Conservation (phyloP, 2,888 invertebrate species). For the Eristalis pertinax region DNA sequence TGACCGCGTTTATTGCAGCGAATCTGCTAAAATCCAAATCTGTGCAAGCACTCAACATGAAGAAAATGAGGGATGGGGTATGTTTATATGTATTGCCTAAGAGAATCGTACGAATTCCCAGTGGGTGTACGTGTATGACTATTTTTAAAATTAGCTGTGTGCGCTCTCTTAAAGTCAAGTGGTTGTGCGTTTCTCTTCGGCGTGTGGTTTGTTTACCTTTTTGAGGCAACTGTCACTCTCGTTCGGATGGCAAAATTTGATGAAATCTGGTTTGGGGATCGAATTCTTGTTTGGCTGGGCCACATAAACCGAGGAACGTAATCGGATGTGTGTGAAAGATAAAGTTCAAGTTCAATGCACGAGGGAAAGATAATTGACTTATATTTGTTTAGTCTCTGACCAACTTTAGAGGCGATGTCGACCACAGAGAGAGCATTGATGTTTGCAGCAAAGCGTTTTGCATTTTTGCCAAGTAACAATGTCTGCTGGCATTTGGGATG, state of each 20-base stretch:
- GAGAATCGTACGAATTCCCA: slow-evolving; percentile 25
- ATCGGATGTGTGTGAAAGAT: not conserved
- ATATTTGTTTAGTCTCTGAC: not conserved
- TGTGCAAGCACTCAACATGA: slow-evolving; percentile 83
- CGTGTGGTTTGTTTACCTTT: slow-evolving; percentile 57
- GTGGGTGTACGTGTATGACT: slow-evolving; percentile 57
- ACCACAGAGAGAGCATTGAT: not conserved
- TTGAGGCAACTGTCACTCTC: slow-evolving; percentile 21
- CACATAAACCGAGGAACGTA: not conserved
- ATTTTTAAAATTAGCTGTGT: slow-evolving; percentile 31
- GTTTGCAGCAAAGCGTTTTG: not conserved
- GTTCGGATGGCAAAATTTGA: not conserved
- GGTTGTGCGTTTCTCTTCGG: not conserved
- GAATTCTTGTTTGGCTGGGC: not conserved
- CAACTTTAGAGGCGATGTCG: not conserved
- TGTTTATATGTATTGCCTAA: slow-evolving; percentile 17
- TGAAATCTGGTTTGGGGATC: not conserved
- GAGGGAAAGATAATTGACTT: not conserved
- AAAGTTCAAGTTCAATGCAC: not conserved
- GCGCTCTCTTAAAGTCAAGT: not conserved
- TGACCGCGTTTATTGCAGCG: slow-evolving; percentile 81
- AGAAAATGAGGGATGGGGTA: slow-evolving; percentile 76
- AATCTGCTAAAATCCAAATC: slow-evolving; percentile 79
- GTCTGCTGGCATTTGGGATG: not conserved
- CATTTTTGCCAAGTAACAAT: not conserved